phyloP scores from a whole-genome alignment of 2,113 vertebrate species.

The Pogonocichla stellata region DNA sequence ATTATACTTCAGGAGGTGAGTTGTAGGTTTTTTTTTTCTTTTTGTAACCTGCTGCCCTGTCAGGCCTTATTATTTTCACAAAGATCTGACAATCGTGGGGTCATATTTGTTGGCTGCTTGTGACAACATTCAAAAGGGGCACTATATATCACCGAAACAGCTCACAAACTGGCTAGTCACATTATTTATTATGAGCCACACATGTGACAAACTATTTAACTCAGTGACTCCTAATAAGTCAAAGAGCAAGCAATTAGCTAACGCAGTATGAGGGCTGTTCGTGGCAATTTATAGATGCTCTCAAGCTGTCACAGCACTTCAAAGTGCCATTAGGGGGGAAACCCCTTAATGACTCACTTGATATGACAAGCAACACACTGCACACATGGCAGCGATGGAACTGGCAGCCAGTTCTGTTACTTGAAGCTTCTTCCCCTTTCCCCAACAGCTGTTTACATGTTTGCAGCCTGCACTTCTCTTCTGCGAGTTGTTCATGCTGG shows the following conservation, averaged over 20 bases:
- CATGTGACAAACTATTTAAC: constrained; percentile 97
- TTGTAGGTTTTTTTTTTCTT: background rate
- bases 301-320: constrained; percentile 82
- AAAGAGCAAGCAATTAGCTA: constrained; percentile 99
- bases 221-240: constrained; percentile 90
- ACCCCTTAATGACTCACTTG: constrained; percentile 82
- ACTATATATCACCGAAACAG: constrained; percentile 80
- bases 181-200: constrained; percentile 91
- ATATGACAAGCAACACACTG: constrained; percentile 82
- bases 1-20: background rate
- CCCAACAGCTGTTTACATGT: constrained; percentile 70
- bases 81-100: constrained; percentile 23
- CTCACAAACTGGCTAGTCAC: constrained; percentile 74
- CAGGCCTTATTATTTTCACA: constrained; percentile 50
- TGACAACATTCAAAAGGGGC: constrained; percentile 80
- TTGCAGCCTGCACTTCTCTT: constrained; percentile 42
- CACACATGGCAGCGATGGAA: constrained; percentile 76
- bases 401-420: constrained; percentile 68
- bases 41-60: constrained; percentile 1
- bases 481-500: background rate
- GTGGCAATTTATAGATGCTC: constrained; percentile 91
- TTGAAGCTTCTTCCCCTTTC: constrained; percentile 13
- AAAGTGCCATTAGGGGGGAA: constrained; percentile 73
- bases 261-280: constrained; percentile 85
- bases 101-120: constrained; percentile 70